These are phyloP conservation scores for Pemphigus obesinymphae DNA, from an alignment of 1,140 invertebrate species.

Conservation along the genomic window DNA sequence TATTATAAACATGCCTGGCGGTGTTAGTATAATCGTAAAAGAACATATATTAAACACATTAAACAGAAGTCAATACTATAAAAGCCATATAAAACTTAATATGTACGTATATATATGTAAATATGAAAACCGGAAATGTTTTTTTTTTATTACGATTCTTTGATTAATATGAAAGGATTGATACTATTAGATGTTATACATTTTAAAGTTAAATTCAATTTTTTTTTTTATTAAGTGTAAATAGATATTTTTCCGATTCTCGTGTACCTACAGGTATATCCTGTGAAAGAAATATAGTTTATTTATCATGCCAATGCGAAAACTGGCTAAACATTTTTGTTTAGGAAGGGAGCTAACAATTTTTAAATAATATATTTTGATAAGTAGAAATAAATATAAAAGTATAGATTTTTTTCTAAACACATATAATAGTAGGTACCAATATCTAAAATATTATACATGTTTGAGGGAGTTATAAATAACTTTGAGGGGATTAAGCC, in stretches of 20 bases:
- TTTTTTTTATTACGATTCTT: conserved; percentile 14
- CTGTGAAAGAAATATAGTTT: too few species aligned
- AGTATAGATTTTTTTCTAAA: too few species aligned
- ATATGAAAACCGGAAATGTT: conserved; percentile 31
- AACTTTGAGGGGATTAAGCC: too few species aligned
- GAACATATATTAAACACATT: conserved; percentile 29
- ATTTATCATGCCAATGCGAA: too few species aligned
- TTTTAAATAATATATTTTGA: too few species aligned
- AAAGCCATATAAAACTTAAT: conserved; percentile 17
- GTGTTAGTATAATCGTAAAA: conserved; percentile 35
- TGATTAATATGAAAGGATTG: conserved; percentile 7
- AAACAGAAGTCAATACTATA: conserved; percentile 36
- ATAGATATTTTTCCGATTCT: background rate
- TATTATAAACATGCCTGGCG: conserved; percentile 28
- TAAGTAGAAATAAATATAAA: too few species aligned
- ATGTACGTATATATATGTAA: background rate
- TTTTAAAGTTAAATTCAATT: background rate
- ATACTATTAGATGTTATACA: background rate
- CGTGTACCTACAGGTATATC: too few species aligned
- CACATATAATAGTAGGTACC: too few species aligned
- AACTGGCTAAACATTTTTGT: too few species aligned
- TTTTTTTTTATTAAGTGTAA: background rate
- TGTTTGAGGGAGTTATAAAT: too few species aligned
- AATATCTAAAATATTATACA: too few species aligned
- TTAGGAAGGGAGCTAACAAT: too few species aligned